Conservation (phyloP, 2,113 vertebrate genomes). For the Syngnathus typhle region DNA sequence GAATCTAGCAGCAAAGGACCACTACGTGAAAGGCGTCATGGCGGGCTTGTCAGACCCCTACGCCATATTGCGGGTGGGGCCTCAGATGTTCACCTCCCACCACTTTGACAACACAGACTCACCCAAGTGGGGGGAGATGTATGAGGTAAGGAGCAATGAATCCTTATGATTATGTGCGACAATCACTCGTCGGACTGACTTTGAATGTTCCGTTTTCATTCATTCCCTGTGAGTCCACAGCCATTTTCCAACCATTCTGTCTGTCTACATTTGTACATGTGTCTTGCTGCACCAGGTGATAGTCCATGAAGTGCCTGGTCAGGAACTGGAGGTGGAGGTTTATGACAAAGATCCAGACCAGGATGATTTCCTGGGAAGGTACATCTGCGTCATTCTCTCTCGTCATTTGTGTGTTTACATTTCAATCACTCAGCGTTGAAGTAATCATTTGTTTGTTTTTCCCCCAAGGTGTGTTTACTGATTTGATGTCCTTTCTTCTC, state of each 20-base stretch:
- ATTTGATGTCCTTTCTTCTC: background rate
- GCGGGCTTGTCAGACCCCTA: constrained; percentile 90
- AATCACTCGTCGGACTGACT: background rate
- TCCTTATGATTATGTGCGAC: background rate
- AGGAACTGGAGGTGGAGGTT: constrained; percentile 88
- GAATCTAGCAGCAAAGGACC: constrained; percentile 80
- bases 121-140: constrained; percentile 85
- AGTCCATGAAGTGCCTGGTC: constrained; percentile 89
- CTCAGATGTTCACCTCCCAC: constrained; percentile 82
- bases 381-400: constrained; percentile 36
- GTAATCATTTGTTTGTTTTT: background rate
- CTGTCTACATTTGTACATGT: constrained; percentile 51
- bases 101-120: constrained; percentile 78
- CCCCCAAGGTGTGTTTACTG: background rate
- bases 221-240: background rate
- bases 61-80: constrained; percentile 81
- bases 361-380: constrained; percentile 94
- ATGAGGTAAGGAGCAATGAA: constrained; percentile 75
- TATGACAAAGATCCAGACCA: constrained; percentile 92
- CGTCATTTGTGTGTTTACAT: constrained; percentile 11
- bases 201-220: constrained; percentile 32
- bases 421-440: constrained; percentile 16
- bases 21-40: constrained; percentile 82
- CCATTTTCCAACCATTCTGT: constrained; percentile 21
- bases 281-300: constrained; percentile 76